Base-by-base conservation (phyloP, 2,888 invertebrate species). In the Drosophila phalerata region DNA sequence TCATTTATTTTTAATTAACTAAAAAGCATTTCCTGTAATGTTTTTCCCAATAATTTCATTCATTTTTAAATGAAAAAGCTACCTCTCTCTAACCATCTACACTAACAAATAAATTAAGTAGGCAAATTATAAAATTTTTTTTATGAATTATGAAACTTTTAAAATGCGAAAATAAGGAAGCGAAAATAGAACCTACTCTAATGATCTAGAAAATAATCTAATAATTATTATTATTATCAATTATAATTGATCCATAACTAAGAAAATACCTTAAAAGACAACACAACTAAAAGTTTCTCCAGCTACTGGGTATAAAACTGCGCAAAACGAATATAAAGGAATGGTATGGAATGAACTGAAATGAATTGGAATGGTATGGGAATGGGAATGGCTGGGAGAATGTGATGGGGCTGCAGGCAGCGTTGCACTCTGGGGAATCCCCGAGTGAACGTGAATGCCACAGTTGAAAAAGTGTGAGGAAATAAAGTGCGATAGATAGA, bases 371-470 rank as follows among this genome's bases (percentile, higher is more conserved):
- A 40, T 32, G 40, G 40, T 30, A 55, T 56, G 43, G 22, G 5
- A 45, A 37, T 43, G 43, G 22, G 34, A 63, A 71, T 71, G 34
- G 19, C 17, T 11, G 38, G 9, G 13, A 55, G 45, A 34, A 15
- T 57, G 56, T 45, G 48, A 38, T 25, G 28, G n/a, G 51, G 47
- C 60, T 68, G 62, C 73, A 74, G 55, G 42, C 57, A 51, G 25
- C 65, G 72, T 17, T 66, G 65, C 65, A 79, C 79, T 62, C 79
- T 43, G 62, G 79, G 77, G 79, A 79, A 65, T 75, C 69, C 75
- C 58, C 30, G 43, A 32, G 11, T 34, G 60, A 76, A 76, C 71
- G 72, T 63, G 67, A 58, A 74, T 49, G 55, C 58, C 61, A 55
- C 42, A 40, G 57, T 25, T 32, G 17, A 51, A 57, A 40, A 42